Conservation (phyloP, 2,888 invertebrate species). For the Neoascia interrupta region DNA sequence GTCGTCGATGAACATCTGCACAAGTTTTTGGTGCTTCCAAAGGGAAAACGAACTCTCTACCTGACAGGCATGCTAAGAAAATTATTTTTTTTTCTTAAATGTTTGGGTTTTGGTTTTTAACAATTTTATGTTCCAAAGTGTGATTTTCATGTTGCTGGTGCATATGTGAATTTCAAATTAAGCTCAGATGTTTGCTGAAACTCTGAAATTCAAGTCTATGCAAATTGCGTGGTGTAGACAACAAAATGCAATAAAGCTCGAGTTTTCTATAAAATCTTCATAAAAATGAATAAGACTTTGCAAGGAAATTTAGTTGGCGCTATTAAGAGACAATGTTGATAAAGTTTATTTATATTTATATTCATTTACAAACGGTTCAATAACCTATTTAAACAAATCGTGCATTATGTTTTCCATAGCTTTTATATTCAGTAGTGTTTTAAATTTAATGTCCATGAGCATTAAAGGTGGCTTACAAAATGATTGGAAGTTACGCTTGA, state of each 20-base stretch:
- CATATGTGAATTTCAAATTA: slow-evolving; percentile 54
- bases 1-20: too few relatives aligned
- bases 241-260: slow-evolving; percentile 15
- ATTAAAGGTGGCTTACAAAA: too few relatives aligned
- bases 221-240: not conserved
- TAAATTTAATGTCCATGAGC: too few relatives aligned
- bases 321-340: too few relatives aligned
- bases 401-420: too few relatives aligned
- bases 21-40: slow-evolving; percentile 40
- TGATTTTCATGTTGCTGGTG: slow-evolving; percentile 39
- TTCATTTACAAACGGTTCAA: too few relatives aligned
- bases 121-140: slow-evolving; percentile 47
- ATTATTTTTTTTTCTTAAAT: too few relatives aligned
- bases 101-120: slow-evolving; percentile 19
- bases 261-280: slow-evolving; percentile 43
- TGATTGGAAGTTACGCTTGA: too few relatives aligned
- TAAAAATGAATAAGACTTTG: slow-evolving; percentile 29
- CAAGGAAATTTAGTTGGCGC: not conserved
- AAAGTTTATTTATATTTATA: too few relatives aligned
- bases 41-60: slow-evolving; percentile 47
- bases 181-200: slow-evolving; percentile 47
- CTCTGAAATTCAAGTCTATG: too few relatives aligned
- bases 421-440: too few relatives aligned
- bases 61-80: slow-evolving; percentile 33
- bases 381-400: too few relatives aligned